Evolutionary conservation across 2,113 vertebrate species (phyloP), one percentile per base, ranked within the genome.

Genomic region (Chaetorhynchus papuensis): DNA sequence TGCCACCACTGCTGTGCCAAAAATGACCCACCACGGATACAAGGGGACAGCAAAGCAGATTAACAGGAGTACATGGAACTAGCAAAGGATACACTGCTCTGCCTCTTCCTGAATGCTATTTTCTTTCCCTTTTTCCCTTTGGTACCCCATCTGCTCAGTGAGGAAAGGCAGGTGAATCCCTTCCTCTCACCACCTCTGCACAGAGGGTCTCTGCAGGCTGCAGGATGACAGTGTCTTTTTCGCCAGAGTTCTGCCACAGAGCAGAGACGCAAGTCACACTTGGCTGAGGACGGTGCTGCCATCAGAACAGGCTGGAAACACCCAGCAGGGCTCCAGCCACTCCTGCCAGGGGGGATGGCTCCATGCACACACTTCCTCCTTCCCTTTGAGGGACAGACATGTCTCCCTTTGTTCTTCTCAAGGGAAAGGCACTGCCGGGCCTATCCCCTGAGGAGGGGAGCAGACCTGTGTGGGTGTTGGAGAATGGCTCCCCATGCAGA

Each of bases 361-460:
- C 71, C 39, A 26, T 9, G 47, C 13, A 31, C 20, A 68, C 83
- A 10, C 24, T 82, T 71, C 33, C 33, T 71, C 47, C 37, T 82
- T 81, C 13, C 27, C 35, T 88, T 66, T 42, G 44, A 75, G 42
- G 39, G 44, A 53, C 15, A 31, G 70, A 19, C 39, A 10, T 15
- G 24, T 37, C 39, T 94, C 33, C 75, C 20, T 80, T 39, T 56
- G 30, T 49, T 78, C 47, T 77, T 81, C 84, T 71, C 21, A 69
- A 57, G 59, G 35, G 11, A 49, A 35, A 63, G 31, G 33, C n/a
- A 41, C 17, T 0, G 0, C 11, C 52, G 65, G 33, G 37, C 57
- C 24, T 3, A 61, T n/a, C n/a, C n/a, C n/a, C n/a, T n/a, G 33
- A 69, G 53, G 8, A 79, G 42, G 41, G 37, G 13, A 93, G 33